Conservation (phyloP, 1,140 invertebrate genomes). For the Drosophila melanica region DNA sequence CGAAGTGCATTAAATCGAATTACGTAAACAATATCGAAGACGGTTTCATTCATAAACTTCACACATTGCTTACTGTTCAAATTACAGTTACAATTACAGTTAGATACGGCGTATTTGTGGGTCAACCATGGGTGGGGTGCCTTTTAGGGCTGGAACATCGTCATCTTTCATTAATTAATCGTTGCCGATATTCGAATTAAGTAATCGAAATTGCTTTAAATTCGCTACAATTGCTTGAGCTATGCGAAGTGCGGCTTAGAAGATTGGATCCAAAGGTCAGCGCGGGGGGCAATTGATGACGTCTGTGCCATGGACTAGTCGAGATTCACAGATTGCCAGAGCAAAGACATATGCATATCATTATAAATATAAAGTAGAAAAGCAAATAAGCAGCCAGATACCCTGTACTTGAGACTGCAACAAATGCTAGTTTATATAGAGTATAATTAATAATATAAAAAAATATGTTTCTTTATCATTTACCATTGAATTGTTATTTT, state of each 20-base stretch:
- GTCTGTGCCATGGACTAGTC: conserved; percentile 30
- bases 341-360: conserved; percentile 39
- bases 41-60: conserved; percentile 21
- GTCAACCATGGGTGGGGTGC: conserved; percentile 43
- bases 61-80: conserved; percentile 2
- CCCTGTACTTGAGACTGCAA: neutral
- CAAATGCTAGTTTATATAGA: too few relatives aligned
- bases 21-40: conserved; percentile 22
- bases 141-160: conserved; percentile 20
- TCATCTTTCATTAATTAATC: conserved; percentile 57
- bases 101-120: conserved; percentile 35
- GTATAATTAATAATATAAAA: too few relatives aligned
- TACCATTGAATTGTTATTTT: too few relatives aligned
- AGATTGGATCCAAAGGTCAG: neutral
- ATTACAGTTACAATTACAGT: neutral
- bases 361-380: conserved; percentile 22
- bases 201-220: neutral
- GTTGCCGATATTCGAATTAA: conserved; percentile 10
- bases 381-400: neutral
- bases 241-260: neutral
- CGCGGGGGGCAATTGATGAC: conserved; percentile 1
- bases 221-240: neutral
- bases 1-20: conserved; percentile 9
- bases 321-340: conserved; percentile 46
- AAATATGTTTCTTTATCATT: too few relatives aligned